phyloP scores from a whole-genome alignment of 2,797 vertebrate species.

The Enteromius radiatus region DNA sequence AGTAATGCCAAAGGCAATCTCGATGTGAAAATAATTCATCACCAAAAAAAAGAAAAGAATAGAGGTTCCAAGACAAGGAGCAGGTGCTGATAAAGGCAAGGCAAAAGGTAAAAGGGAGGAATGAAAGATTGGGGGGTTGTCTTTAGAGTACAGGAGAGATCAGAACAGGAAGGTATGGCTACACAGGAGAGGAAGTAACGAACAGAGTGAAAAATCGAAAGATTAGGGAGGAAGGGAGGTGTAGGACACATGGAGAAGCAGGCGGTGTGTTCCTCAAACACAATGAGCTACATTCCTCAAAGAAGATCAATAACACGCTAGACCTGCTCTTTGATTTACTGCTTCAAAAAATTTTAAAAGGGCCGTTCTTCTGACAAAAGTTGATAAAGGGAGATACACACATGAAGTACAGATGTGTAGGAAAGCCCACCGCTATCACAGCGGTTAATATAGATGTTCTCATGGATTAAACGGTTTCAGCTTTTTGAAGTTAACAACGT shows the following conservation, averaged over 20 bases:
- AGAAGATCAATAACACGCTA: conserved; percentile 46
- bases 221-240: conserved; percentile 10
- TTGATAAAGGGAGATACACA: conserved; percentile 29
- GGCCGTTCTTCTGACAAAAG: conserved; percentile 17
- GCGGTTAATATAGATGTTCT: conserved; percentile 33
- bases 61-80: neutral
- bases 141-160: conserved; percentile 30
- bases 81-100: neutral
- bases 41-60: neutral
- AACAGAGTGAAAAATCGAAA: conserved; percentile 32
- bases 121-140: conserved; percentile 36
- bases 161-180: conserved; percentile 24
- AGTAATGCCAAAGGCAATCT: neutral
- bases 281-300: conserved; percentile 55
- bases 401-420: conserved; percentile 57
- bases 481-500: conserved; percentile 19
- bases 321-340: conserved; percentile 32
- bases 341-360: conserved; percentile 12
- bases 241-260: neutral
- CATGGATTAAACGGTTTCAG: neutral
- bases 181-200: conserved; percentile 9
- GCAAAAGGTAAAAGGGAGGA: conserved; percentile 26
- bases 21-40: neutral
- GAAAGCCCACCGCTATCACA: conserved; percentile 20
- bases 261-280: conserved; percentile 53